phyloP scores from a whole-genome alignment of 1,140 invertebrate species.

The Meteorus sp. region DNA sequence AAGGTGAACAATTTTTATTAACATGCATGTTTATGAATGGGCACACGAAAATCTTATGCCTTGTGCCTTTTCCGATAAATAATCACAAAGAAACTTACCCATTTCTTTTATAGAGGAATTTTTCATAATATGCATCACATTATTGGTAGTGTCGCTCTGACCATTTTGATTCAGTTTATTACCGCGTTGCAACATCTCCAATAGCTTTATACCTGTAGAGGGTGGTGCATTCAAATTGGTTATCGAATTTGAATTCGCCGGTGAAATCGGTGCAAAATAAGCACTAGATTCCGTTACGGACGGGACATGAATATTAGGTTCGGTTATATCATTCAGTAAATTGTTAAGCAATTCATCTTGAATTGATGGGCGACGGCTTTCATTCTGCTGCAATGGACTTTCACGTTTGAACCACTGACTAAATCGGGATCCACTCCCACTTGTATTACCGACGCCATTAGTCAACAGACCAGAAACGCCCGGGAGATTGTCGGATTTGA shows the following conservation, averaged over 20 bases:
- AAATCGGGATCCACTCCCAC: slow-evolving; percentile 64
- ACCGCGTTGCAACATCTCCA: slow-evolving; percentile 64
- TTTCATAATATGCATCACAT: slow-evolving; percentile 46
- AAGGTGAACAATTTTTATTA: too few species aligned
- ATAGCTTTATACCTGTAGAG: slow-evolving; percentile 50
- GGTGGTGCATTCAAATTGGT: slow-evolving; percentile 34
- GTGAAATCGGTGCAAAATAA: slow-evolving; percentile 68
- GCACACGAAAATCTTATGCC: too few species aligned
- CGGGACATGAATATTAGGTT: slow-evolving; percentile 61
- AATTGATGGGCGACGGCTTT: slow-evolving; percentile 64
- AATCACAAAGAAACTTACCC: slow-evolving; percentile 41
- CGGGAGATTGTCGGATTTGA: slow-evolving; percentile 69
- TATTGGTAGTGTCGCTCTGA: slow-evolving; percentile 47
- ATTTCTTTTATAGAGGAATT: slow-evolving; percentile 57
- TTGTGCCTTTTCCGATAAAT: not conserved
- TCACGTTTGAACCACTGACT: slow-evolving; percentile 68
- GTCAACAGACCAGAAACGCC: slow-evolving; percentile 64
- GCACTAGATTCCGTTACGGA: slow-evolving; percentile 59
- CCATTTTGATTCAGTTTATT: slow-evolving; percentile 52
- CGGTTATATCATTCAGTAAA: slow-evolving; percentile 65
- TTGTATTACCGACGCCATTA: slow-evolving; percentile 61
- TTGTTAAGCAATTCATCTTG: slow-evolving; percentile 68
- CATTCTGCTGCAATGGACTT: slow-evolving; percentile 58
- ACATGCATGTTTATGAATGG: too few species aligned
- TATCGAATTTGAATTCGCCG: slow-evolving; percentile 58